Evolutionary conservation across 2,113 vertebrate genomes (phyloP).

Genomic region (Aythya baeri): DNA sequence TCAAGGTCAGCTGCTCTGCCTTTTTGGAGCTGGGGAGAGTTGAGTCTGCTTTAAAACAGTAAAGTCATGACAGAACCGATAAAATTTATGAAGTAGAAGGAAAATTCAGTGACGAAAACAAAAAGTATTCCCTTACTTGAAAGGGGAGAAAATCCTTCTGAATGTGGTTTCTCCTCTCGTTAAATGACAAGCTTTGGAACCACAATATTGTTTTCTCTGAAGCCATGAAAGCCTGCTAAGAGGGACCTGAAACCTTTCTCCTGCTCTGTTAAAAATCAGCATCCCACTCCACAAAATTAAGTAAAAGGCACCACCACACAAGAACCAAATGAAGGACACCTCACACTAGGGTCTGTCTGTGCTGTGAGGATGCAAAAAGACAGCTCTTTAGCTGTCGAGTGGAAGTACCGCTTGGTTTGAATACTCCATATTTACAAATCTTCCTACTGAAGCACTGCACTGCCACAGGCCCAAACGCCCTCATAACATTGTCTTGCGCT

Average conservation of each 20-base stretch:
- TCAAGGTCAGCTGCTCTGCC: neutral
- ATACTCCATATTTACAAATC: neutral
- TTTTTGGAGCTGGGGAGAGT: neutral
- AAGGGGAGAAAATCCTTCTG: neutral
- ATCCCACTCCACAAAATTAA: neutral
- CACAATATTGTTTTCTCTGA: neutral
- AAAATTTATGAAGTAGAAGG: neutral
- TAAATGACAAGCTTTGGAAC: neutral
- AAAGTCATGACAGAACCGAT: neutral
- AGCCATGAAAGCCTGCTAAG: neutral
- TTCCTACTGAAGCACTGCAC: neutral
- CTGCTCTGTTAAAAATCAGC: neutral
- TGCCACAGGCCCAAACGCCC: neutral
- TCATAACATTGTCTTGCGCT: neutral
- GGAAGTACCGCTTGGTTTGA: neutral
- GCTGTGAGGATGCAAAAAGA: neutral
- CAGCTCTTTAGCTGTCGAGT: neutral
- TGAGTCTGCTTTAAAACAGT: neutral
- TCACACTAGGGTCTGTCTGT: neutral
- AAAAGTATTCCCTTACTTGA: neutral
- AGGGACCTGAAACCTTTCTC: neutral
- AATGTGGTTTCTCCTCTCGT: neutral
- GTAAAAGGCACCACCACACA: neutral
- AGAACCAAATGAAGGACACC: neutral
- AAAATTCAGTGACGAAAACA: neutral